Conservation (phyloP, 2,113 vertebrate genomes). For the Nannospalax galili region DNA sequence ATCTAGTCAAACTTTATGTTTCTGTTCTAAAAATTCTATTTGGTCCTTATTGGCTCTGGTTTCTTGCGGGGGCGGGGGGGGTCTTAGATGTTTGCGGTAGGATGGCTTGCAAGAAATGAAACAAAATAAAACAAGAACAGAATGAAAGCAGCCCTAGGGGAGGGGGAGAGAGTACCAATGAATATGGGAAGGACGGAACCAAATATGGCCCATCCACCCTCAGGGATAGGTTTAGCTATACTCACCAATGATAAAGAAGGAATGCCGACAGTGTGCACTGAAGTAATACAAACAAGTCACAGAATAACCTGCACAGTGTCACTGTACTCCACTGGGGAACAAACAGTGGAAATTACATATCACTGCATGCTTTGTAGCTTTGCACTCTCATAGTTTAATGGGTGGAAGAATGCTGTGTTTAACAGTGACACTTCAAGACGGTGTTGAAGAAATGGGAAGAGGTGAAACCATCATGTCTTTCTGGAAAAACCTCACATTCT, state of each 20-base stretch:
- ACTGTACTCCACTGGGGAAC: background rate
- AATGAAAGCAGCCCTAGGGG: background rate
- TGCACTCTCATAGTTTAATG: background rate
- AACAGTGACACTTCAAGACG: background rate
- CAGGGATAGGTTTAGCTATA: background rate
- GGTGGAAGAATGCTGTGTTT: background rate
- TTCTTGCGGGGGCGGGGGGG: background rate
- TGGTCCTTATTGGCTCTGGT: background rate
- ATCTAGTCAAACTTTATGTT: background rate
- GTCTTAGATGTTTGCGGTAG: background rate
- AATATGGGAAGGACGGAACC: background rate
- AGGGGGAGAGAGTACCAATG: background rate
- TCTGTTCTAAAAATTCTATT: constrained; percentile 8
- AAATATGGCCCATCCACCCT: background rate
- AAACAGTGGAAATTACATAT: background rate
- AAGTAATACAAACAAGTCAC: background rate
- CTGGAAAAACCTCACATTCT: background rate
- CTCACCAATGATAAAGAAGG: background rate
- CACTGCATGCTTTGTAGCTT: background rate
- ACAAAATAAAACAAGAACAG: background rate
- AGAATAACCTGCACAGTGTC: background rate
- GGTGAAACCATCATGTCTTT: background rate
- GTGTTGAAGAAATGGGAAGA: background rate
- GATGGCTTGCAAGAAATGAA: background rate
- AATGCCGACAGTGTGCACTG: background rate